Base-by-base conservation (phyloP, 2,888 invertebrate genomes). In the Ceriagrion tenellum region DNA sequence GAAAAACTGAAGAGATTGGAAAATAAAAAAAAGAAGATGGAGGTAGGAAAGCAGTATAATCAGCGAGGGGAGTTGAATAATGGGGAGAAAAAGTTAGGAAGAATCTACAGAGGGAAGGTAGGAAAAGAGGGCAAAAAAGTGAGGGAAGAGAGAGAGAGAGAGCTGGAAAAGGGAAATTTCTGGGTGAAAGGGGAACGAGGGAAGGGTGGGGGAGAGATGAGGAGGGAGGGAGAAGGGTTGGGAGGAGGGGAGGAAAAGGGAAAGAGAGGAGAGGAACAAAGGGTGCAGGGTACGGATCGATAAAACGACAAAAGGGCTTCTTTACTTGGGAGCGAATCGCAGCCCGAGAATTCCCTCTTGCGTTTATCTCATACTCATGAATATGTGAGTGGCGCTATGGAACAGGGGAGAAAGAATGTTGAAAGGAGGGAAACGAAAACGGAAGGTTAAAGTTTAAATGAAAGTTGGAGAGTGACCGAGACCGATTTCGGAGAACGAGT, bases 401-500 rank as follows among this genome's bases (percentile, higher is more conserved):
- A 81, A 35, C 30, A 16, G 26, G 35, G 81, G 81, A 26, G 12
- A 18, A 35, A 30, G 81, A 35, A 81, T 35, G 81, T 81, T 35
- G 81, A 81, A 35, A 81, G 81, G 13, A 81, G 35, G 81, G 81
- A 81, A 81, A 81, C 23, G 81, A 81, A 81, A 81, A 35, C 81
- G 81, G 81, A 81, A 81, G 81, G 81, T 81, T 81, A 81, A 81
- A 81, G 81, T 81, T 81, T 35, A 81, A 81, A 81, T 81, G 30
- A 81, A 81, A 81, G 81, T 81, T 81, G 81, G 35, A 35, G 35
- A 35, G 81, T 30, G 81, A 81, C 81, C 81, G 81, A 81, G 74
- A 35, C 74, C 74, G 74, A 30, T 81, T 81, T 81, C 16, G 16
- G 35, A n/a, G 35, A 81, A 81, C 16, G 81, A 81, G 35, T 30